These are phyloP conservation scores for Lissocephala sabroskyi DNA, from an alignment of 2,888 invertebrate species.

Conservation along the genomic window DNA sequence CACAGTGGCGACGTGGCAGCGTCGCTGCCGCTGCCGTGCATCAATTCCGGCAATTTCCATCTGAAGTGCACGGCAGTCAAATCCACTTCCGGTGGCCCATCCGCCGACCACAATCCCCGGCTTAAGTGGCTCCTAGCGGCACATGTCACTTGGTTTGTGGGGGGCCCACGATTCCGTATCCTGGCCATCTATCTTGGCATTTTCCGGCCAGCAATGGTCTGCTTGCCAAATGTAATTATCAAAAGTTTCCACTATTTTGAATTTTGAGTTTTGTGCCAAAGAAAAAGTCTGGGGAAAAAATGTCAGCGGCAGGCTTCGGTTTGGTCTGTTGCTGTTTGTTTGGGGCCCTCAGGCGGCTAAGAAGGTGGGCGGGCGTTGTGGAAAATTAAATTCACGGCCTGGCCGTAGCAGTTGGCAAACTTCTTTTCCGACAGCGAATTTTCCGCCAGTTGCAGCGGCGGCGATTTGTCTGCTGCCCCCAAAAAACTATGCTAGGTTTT, in stretches of 20 bases:
- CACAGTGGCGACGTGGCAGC: background rate
- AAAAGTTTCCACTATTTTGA: slow-evolving; percentile 53
- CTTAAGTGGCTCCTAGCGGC: slow-evolving; percentile 5
- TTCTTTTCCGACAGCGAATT: slow-evolving; percentile 41
- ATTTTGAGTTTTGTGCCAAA: slow-evolving; percentile 7
- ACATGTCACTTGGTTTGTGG: no score
- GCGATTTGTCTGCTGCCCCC: slow-evolving; percentile 10
- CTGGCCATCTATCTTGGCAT: background rate
- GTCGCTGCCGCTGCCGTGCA: background rate
- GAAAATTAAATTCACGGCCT: slow-evolving; percentile 49
- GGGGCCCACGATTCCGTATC: no score
- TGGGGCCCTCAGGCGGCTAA: no score
- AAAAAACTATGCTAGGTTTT: background rate
- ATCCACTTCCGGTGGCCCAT: background rate
- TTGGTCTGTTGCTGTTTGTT: slow-evolving; percentile 17
- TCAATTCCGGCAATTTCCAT: slow-evolving; percentile 6
- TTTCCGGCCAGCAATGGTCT: slow-evolving; percentile 1
- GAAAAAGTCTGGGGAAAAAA: slow-evolving; percentile 1
- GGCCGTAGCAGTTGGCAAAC: slow-evolving; percentile 22
- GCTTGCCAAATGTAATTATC: slow-evolving; percentile 52
- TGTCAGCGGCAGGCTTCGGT: slow-evolving; percentile 5
- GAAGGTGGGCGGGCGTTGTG: no score
- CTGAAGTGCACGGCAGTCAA: background rate
- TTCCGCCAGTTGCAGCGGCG: slow-evolving; percentile 36
- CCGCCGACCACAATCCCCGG: background rate